These are phyloP conservation scores for Sinohyriopsis cumingii DNA, from an alignment of 2,888 invertebrate genomes.

Conservation along the genomic window DNA sequence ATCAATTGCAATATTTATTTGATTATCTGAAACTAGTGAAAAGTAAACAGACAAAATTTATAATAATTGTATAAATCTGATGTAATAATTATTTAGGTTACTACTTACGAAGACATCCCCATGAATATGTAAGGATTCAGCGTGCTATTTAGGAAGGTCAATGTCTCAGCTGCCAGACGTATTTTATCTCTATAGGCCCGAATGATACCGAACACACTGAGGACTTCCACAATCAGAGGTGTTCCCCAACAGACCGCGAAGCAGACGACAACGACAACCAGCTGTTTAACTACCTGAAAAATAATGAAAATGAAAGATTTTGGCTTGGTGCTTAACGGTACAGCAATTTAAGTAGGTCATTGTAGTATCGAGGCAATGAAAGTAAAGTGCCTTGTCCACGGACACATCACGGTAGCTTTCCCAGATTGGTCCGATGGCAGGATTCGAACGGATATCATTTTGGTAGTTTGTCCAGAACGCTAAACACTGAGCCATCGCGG, in stretches of 20 bases:
- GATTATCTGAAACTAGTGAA: too few relatives aligned
- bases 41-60: too few relatives aligned
- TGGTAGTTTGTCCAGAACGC: too few relatives aligned
- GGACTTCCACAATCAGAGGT: conserved; percentile 24
- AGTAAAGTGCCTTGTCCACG: too few relatives aligned
- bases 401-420: too few relatives aligned
- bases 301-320: conserved; percentile 1
- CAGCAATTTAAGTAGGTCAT: background rate
- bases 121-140: conserved; percentile 42
- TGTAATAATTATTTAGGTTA: background rate
- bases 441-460: too few relatives aligned
- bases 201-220: conserved; percentile 16
- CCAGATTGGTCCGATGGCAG: too few relatives aligned
- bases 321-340: background rate
- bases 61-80: too few relatives aligned
- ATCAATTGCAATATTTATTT: too few relatives aligned
- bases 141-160: conserved; percentile 37
- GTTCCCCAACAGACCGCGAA: conserved; percentile 43
- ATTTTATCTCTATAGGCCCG: conserved; percentile 8
- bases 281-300: conserved; percentile 31
- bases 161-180: conserved; percentile 16
- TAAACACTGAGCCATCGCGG: too few relatives aligned
- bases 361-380: too few relatives aligned
- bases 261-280: conserved; percentile 28
- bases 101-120: conserved; percentile 42